phyloP scores from a whole-genome alignment of 2,797 vertebrate species.

The Gymnocypris eckloni region DNA sequence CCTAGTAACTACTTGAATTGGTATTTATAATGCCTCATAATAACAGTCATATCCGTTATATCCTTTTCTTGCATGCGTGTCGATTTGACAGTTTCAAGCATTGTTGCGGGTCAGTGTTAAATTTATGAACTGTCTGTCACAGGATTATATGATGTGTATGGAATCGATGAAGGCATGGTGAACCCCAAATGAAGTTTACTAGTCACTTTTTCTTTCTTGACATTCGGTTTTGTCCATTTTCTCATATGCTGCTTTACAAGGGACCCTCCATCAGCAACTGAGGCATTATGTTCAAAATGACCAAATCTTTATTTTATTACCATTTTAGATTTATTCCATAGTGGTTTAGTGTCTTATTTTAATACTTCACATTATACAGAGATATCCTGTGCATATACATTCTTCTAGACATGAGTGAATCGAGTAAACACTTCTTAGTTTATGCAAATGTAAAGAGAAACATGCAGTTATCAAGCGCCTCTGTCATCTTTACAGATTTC shows the following conservation, averaged over 20 bases:
- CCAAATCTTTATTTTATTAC: constrained; percentile 86
- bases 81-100: constrained; percentile 35
- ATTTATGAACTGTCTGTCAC: constrained; percentile 33
- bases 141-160: constrained; percentile 14
- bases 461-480: constrained; percentile 55
- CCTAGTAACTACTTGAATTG: constrained; percentile 42
- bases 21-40: constrained; percentile 36
- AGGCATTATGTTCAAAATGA: constrained; percentile 75
- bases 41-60: constrained; percentile 31
- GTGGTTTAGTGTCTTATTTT: constrained; percentile 76
- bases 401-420: constrained; percentile 76
- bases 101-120: constrained; percentile 55
- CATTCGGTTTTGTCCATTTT: constrained; percentile 5
- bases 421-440: constrained; percentile 81
- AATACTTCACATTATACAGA: constrained; percentile 75
- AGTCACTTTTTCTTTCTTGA: neutral
- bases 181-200: constrained; percentile 37
- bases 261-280: constrained; percentile 68
- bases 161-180: constrained; percentile 40
- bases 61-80: constrained; percentile 45
- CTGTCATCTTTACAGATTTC: constrained; percentile 73
- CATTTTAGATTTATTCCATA: constrained; percentile 75
- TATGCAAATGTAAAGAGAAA: constrained; percentile 77
- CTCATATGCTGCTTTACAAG: constrained; percentile 53
- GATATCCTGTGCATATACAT: constrained; percentile 71